Conservation (phyloP, 1,140 invertebrate species). For the Oryctes rhinoceros region DNA sequence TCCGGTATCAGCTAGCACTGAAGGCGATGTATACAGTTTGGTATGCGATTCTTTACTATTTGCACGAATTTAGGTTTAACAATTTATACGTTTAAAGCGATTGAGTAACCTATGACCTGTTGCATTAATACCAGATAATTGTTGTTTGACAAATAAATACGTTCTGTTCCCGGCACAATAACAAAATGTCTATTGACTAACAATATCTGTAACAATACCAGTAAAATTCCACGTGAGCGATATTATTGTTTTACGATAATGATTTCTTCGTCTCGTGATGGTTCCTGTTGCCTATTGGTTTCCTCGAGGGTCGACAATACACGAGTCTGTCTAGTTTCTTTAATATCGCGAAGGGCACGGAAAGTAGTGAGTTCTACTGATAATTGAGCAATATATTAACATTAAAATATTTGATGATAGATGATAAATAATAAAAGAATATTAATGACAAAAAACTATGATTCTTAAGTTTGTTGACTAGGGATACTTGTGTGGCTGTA, state of each 20-base stretch:
- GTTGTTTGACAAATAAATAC: neutral
- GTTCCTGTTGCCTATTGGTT: too few relatives aligned
- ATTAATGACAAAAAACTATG: too few relatives aligned
- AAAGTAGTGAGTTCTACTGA: too few relatives aligned
- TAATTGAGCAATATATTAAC: too few relatives aligned
- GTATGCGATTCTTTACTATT: conserved; percentile 13
- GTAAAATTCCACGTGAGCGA: conserved; percentile 2
- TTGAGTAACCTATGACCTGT: conserved; percentile 12
- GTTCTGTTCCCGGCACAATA: neutral
- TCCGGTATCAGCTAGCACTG: neutral
- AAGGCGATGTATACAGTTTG: neutral
- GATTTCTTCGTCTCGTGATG: neutral
- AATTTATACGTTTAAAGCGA: conserved; percentile 10
- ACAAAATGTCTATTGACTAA: neutral
- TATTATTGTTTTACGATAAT: neutral
- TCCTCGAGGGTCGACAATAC: too few relatives aligned
- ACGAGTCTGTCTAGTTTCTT: too few relatives aligned
- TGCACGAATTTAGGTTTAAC: neutral
- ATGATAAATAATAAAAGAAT: too few relatives aligned
- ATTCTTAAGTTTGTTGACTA: too few relatives aligned
- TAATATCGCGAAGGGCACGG: too few relatives aligned
- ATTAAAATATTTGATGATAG: too few relatives aligned
- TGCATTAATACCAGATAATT: conserved; percentile 19
- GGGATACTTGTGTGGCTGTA: too few relatives aligned
- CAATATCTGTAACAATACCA: neutral